Evolutionary conservation across 2,797 vertebrate genomes (phyloP).

Genomic region (Dermochelys coriacea): DNA sequence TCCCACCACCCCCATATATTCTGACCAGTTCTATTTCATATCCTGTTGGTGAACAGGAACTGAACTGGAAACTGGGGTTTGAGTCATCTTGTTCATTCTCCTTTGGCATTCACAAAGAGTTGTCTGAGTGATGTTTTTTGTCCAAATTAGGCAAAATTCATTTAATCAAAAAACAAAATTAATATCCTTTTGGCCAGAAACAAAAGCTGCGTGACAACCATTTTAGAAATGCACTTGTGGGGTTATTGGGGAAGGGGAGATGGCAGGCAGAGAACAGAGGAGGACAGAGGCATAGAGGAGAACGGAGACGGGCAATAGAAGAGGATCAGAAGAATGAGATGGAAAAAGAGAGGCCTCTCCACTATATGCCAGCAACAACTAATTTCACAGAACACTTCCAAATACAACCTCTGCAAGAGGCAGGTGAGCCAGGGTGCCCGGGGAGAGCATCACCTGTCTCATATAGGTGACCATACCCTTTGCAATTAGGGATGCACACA

Average conservation of each 20-base stretch:
- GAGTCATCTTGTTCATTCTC: background rate
- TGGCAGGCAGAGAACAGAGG: background rate
- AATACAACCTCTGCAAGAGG: background rate
- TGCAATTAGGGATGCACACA: background rate
- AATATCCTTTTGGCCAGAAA: background rate
- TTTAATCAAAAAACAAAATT: background rate
- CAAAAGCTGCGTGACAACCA: background rate
- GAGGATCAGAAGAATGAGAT: background rate
- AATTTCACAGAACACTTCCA: background rate
- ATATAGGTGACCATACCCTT: background rate
- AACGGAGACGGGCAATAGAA: background rate
- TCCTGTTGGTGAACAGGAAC: background rate
- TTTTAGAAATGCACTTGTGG: background rate
- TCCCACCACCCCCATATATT: background rate
- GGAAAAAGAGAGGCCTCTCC: background rate
- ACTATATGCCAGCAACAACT: background rate
- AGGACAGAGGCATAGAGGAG: background rate
- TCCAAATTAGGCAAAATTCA: background rate
- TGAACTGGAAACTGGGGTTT: background rate
- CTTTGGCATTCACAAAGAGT: background rate
- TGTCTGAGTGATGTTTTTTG: background rate
- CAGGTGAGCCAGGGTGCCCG: background rate
- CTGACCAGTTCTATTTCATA: slow-evolving; percentile 2
- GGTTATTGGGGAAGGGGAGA: background rate
- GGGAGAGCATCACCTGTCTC: background rate